Evolutionary conservation across 2,797 vertebrate genomes (phyloP).

Genomic region (Myripristis jacobus): DNA sequence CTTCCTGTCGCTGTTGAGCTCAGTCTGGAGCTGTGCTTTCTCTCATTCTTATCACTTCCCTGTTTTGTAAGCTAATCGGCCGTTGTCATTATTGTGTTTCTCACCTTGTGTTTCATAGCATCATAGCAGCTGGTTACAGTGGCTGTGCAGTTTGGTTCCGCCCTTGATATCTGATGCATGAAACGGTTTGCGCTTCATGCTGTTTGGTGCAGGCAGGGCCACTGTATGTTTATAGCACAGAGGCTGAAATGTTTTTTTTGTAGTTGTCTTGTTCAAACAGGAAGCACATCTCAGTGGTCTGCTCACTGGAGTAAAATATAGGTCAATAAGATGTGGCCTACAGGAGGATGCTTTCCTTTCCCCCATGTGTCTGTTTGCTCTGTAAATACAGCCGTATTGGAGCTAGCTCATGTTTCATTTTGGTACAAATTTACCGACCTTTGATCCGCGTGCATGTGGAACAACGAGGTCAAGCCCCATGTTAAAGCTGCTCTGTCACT

Average conservation of each 20-base stretch:
- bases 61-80: slow-evolving; percentile 47
- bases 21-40: slow-evolving; percentile 33
- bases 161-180: not conserved
- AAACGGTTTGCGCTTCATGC: not conserved
- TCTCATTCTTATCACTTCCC: slow-evolving; percentile 61
- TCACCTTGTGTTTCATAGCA: not conserved
- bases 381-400: slow-evolving; percentile 45
- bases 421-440: slow-evolving; percentile 50
- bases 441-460: slow-evolving; percentile 31
- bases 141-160: not conserved
- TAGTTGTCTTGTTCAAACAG: slow-evolving; percentile 25
- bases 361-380: slow-evolving; percentile 53
- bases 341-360: slow-evolving; percentile 26
- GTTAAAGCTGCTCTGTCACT: not conserved
- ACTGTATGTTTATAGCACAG: not conserved
- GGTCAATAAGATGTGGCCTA: slow-evolving; percentile 18
- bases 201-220: not conserved
- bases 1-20: slow-evolving; percentile 70
- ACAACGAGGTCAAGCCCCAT: slow-evolving; percentile 14
- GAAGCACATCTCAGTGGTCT: slow-evolving; percentile 37
- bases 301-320: slow-evolving; percentile 12
- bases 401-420: slow-evolving; percentile 23
- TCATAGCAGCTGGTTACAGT: not conserved
- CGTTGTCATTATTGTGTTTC: slow-evolving; percentile 4
- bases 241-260: slow-evolving; percentile 3